Conservation (phyloP, 1,140 invertebrate genomes). For the Cherax destructor region DNA sequence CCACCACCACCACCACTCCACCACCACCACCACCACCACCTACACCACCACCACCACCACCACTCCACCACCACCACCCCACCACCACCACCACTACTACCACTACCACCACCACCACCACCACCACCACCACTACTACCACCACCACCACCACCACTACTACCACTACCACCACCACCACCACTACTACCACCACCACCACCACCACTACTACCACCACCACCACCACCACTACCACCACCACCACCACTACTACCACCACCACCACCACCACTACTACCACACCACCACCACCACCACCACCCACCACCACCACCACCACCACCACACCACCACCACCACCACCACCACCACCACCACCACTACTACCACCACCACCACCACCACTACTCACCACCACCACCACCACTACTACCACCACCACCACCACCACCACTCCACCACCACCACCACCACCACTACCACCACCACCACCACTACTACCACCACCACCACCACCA, state of each 20-base stretch:
- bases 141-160: background rate
- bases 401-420: too few species aligned
- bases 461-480: background rate
- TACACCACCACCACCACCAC: background rate
- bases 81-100: background rate
- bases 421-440: background rate
- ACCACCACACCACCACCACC: background rate
- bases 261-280: background rate
- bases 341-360: background rate
- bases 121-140: background rate
- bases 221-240: background rate
- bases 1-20: background rate
- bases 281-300: background rate
- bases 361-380: background rate
- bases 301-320: background rate
- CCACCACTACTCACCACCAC: background rate
- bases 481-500: background rate
- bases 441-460: background rate
- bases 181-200: background rate
- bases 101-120: background rate
- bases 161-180: slow-evolving; percentile 7
- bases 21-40: background rate
- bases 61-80: too few species aligned
- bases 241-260: background rate
- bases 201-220: background rate